Conservation (phyloP, 2,888 invertebrate species). For the Tromatobia lineatoria region DNA sequence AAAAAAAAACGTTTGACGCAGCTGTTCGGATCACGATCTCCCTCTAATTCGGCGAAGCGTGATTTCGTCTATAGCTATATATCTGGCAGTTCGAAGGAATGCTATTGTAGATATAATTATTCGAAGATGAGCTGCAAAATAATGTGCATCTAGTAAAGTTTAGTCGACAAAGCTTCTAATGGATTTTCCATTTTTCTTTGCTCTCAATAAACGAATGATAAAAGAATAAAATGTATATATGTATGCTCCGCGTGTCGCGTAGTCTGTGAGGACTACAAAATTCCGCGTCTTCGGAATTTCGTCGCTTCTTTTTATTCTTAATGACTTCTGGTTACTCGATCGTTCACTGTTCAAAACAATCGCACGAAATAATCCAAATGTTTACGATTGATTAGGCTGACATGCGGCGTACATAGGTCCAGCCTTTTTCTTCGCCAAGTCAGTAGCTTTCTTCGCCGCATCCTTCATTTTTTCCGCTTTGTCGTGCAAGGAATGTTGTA, state of each 20-base stretch:
- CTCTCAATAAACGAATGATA: background rate
- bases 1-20: constrained; percentile 2
- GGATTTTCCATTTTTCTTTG: constrained; percentile 1
- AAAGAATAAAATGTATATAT: background rate
- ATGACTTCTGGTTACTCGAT: constrained; percentile 10
- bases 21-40: background rate
- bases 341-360: constrained; percentile 39
- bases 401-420: constrained; percentile 84
- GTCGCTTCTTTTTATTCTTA: background rate
- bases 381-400: constrained; percentile 82
- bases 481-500: constrained; percentile 82
- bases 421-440: constrained; percentile 90
- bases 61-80: constrained; percentile 16
- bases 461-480: constrained; percentile 90
- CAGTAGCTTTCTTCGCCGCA: constrained; percentile 93
- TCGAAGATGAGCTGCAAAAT: constrained; percentile 33
- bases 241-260: constrained; percentile 4
- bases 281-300: background rate
- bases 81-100: constrained; percentile 65
- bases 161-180: constrained; percentile 15
- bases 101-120: constrained; percentile 57
- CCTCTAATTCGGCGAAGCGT: constrained; percentile 28
- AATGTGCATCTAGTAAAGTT: constrained; percentile 9
- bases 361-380: constrained; percentile 6
- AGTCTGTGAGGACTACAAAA: background rate